A percentile compares a stretch with the other conserved stretches of the same genome.
phyloP scores from a whole-genome alignment of 2,113 vertebrate genomes.

The Periophthalmodon schlosseri region DNA sequence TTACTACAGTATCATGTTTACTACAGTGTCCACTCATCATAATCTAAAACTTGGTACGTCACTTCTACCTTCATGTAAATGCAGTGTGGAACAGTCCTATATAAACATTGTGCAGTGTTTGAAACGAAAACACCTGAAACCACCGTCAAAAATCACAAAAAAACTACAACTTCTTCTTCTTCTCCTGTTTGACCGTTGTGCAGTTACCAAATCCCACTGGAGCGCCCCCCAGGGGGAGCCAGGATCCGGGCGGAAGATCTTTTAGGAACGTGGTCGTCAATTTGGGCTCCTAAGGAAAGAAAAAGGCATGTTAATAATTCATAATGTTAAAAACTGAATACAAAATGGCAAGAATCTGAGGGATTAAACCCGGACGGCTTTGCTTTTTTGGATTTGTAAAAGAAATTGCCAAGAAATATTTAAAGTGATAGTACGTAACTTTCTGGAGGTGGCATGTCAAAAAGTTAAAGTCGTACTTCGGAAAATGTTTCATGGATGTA shows the following conservation, averaged over 20 bases:
- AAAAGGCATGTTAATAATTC: neutral
- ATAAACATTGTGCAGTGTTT: slow-evolving; percentile 36
- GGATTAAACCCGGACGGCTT: too few relatives aligned
- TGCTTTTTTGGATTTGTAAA: too few relatives aligned
- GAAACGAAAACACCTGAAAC: slow-evolving; percentile 48
- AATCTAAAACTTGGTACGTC: slow-evolving; percentile 12
- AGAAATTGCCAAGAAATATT: too few relatives aligned
- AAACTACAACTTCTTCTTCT: slow-evolving; percentile 31
- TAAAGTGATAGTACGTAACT: too few relatives aligned
- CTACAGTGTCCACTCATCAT: neutral
- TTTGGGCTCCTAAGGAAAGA: slow-evolving; percentile 84
- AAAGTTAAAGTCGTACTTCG: too few relatives aligned
- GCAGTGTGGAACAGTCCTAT: slow-evolving; percentile 31
- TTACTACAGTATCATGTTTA: too few relatives aligned
- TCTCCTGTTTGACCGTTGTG: slow-evolving; percentile 6
- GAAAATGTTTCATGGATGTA: too few relatives aligned
- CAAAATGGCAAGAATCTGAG: too few relatives aligned
- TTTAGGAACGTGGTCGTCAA: slow-evolving; percentile 94
- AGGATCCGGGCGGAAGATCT: slow-evolving; percentile 92
- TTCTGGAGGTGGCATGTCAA: too few relatives aligned
- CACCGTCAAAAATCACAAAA: slow-evolving; percentile 41
- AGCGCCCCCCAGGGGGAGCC: slow-evolving; percentile 91
- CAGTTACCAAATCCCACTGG: slow-evolving; percentile 92
- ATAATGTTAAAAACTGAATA: too few relatives aligned
- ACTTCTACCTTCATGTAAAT: slow-evolving; percentile 19